Evolutionary conservation across 2,888 invertebrate species (phyloP), one percentile per base, ranked within the genome.

Genomic region (Pammene fasciana): DNA sequence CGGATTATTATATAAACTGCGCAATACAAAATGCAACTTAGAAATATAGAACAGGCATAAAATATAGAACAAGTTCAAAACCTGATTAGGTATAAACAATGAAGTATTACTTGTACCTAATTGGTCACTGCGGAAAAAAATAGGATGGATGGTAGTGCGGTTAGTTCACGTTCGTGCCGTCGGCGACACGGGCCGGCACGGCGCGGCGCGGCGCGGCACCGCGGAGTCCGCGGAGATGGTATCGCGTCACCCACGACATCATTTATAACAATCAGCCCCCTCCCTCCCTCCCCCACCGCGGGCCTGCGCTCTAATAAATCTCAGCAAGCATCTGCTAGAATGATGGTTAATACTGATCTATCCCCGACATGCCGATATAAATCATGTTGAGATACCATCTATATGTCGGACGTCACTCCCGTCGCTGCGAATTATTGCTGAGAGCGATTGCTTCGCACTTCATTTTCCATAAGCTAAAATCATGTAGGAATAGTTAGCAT

Each of bases 241-340:
- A 65, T 62, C 65, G 55, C 43, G 13, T 46, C 46, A 14, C 46
- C 14, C 71, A 50, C 67, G 66, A 61, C 65, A 70, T 71, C 70
- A 71, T 71, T 68, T 66, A 65, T 71, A 68, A 71, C 66, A 68
- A 73, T 68, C 67, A 68, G 46, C 50, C 62, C 18, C 36, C 11
- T 34, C 3, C 55, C 67, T 16, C 18, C 18, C 13, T 45, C 54
- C 50, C 36, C 34, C 54, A 7, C 34, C 41, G 34, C 57, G 5
- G 26, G 45, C 61, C 61, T n/a, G 26, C 52, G 64, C 57, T 57
- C 62, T 52, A 52, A 65, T 68, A 68, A 68, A 59, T 65, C 68
- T 41, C 56, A 5, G 9, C 43, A 10, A 34, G 43, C 68, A n/a
- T 46, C 59, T 16, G 48, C 61, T 26, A 50, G 34, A 14, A 16